Evolutionary conservation across 2,797 vertebrate species (phyloP).

Genomic region (Thalassophryne amazonica): DNA sequence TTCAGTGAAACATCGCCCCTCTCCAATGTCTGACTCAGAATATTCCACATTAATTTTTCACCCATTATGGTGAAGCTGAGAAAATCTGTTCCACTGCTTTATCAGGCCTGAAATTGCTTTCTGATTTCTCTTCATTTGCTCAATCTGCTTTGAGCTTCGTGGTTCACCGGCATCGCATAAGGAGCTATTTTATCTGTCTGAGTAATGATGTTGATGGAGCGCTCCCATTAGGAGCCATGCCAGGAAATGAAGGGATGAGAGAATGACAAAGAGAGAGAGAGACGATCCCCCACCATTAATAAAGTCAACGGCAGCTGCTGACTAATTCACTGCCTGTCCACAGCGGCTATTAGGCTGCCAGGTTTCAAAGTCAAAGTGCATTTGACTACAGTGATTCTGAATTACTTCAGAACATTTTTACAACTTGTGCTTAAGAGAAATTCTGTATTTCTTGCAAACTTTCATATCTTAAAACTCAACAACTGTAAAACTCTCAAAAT

Average conservation of each 20-base stretch:
- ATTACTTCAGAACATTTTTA: too few relatives aligned
- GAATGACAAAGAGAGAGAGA: not conserved
- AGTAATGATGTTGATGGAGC: slow-evolving; percentile 70
- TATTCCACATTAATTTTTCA: slow-evolving; percentile 9
- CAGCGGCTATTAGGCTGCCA: not conserved
- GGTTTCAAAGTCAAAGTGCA: slow-evolving; percentile 30
- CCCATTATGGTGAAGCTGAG: slow-evolving; percentile 3
- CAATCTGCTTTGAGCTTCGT: slow-evolving; percentile 32
- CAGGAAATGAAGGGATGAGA: slow-evolving; percentile 36
- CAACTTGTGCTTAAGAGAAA: too few relatives aligned
- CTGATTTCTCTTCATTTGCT: slow-evolving; percentile 56
- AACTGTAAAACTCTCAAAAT: too few relatives aligned
- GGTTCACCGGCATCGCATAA: slow-evolving; percentile 47
- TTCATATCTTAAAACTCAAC: too few relatives aligned
- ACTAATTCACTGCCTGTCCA: slow-evolving; percentile 32
- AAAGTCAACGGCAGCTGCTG: slow-evolving; percentile 45
- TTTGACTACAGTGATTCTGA: slow-evolving; percentile 13
- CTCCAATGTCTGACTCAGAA: not conserved
- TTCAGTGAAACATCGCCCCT: too few relatives aligned
- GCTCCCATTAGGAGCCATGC: slow-evolving; percentile 57
- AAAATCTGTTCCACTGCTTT: slow-evolving; percentile 17
- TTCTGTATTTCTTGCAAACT: too few relatives aligned
- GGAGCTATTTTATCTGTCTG: slow-evolving; percentile 62
- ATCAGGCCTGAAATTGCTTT: slow-evolving; percentile 20
- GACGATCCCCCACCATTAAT: slow-evolving; percentile 45